phyloP scores from a whole-genome alignment of 2,888 invertebrate genomes.

The Capitulum mitella region DNA sequence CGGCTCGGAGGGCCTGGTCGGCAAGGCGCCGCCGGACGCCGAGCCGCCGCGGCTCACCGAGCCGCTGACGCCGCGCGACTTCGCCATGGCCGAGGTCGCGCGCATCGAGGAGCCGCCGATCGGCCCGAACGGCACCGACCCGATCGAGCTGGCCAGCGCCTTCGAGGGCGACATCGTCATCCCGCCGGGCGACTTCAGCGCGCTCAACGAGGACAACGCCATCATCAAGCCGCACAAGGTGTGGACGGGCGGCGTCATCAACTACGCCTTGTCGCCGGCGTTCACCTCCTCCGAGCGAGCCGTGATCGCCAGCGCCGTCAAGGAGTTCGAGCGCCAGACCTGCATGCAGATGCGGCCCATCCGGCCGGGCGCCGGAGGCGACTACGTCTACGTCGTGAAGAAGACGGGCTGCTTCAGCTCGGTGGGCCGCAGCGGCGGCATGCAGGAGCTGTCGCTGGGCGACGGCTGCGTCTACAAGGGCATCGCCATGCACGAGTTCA shows the following conservation, averaged over 20 bases:
- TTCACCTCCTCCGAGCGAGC: not conserved
- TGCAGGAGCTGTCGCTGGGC: conserved; percentile 21
- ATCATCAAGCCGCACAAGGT: not conserved
- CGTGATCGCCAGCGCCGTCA: conserved; percentile 3
- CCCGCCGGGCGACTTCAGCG: not conserved
- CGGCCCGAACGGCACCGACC: not conserved
- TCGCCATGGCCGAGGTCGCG: not conserved
- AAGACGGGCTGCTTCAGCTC: not conserved
- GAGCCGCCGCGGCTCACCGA: not conserved
- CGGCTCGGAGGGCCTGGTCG: not conserved
- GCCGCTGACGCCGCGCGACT: conserved; percentile 29
- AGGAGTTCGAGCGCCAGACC: not conserved
- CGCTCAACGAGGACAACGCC: conserved; percentile 7
- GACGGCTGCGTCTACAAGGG: conserved; percentile 11
- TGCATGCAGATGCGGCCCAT: not conserved
- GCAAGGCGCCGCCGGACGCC: no score
- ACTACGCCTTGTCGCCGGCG: not conserved
- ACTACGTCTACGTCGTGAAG: not conserved
- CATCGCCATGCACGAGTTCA: conserved; percentile 23
- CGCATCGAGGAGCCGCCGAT: not conserved
- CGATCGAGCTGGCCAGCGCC: not conserved
- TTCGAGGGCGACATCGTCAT: conserved; percentile 22
- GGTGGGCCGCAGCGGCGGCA: not conserved
- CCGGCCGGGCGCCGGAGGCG: not conserved
- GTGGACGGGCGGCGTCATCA: not conserved